These are phyloP conservation scores for Heliconius melpomene DNA, from an alignment of 1,140 invertebrate species.

Conservation along the genomic window DNA sequence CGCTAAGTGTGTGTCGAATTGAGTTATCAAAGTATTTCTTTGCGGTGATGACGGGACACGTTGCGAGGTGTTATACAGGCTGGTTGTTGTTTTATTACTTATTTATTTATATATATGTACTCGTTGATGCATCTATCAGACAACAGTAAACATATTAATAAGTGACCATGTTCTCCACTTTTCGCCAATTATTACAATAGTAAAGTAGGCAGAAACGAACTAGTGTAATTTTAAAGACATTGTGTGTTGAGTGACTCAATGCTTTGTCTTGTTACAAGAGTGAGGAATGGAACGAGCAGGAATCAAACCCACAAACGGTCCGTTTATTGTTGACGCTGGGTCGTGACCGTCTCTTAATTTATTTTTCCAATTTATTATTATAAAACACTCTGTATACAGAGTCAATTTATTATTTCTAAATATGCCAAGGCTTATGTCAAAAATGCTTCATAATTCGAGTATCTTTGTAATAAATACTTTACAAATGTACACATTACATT, in stretches of 20 bases:
- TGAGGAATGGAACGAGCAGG: too few relatives aligned
- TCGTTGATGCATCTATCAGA: too few relatives aligned
- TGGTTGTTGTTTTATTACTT: background rate
- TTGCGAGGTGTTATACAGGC: slow-evolving; percentile 26
- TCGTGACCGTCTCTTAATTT: too few relatives aligned
- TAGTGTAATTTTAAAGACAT: too few relatives aligned
- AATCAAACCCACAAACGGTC: too few relatives aligned
- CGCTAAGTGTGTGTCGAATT: slow-evolving; percentile 78
- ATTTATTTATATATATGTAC: background rate
- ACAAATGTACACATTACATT: slow-evolving; percentile 4
- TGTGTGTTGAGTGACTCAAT: too few relatives aligned
- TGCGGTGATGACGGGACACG: slow-evolving; percentile 53
- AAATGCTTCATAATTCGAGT: slow-evolving; percentile 21
- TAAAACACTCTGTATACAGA: background rate
- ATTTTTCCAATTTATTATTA: background rate
- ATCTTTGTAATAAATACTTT: slow-evolving; percentile 5
- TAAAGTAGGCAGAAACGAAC: too few relatives aligned
- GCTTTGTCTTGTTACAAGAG: too few relatives aligned
- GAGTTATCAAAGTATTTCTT: slow-evolving; percentile 73
- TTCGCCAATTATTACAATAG: too few relatives aligned
- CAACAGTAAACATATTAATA: too few relatives aligned
- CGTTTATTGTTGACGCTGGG: too few relatives aligned
- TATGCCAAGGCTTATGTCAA: slow-evolving; percentile 25
- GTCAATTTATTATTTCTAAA: slow-evolving; percentile 23
- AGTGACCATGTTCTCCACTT: too few relatives aligned